These are phyloP conservation scores for Drosophila gaucha DNA, from an alignment of 2,888 invertebrate genomes.

Conservation along the genomic window DNA sequence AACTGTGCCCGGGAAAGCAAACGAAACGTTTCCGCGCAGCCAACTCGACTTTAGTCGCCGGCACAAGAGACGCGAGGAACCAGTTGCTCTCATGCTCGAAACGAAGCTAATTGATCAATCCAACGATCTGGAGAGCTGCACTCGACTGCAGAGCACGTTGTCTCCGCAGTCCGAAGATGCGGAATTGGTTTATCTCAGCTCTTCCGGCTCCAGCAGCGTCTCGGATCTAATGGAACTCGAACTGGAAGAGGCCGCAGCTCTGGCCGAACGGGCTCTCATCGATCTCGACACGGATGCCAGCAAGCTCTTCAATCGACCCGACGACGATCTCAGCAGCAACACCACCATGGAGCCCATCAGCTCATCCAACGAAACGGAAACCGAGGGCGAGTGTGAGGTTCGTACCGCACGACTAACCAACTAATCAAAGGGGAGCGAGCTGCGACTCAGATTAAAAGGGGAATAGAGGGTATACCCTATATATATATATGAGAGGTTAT, in stretches of 20 bases:
- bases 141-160: constrained; percentile 85
- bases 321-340: constrained; percentile 57
- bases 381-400: constrained; percentile 55
- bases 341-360: constrained; percentile 53
- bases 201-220: constrained; percentile 88
- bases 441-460: not conserved
- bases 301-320: constrained; percentile 70
- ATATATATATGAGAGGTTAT: no score
- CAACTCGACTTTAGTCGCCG: constrained; percentile 82
- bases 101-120: constrained; percentile 87
- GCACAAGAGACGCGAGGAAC: constrained; percentile 82
- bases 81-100: constrained; percentile 86
- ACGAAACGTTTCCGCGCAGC: constrained; percentile 84
- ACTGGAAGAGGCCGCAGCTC: constrained; percentile 68
- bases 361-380: constrained; percentile 57
- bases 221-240: constrained; percentile 87
- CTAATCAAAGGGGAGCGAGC: not conserved
- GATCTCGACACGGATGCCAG: constrained; percentile 79
- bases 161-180: constrained; percentile 86
- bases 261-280: constrained; percentile 60
- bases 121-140: constrained; percentile 86
- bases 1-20: constrained; percentile 84
- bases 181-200: constrained; percentile 89
- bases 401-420: constrained; percentile 31
- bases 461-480: not conserved